These are phyloP conservation scores for Sterna hirundo DNA, from an alignment of 2,113 vertebrate species.

Conservation along the genomic window DNA sequence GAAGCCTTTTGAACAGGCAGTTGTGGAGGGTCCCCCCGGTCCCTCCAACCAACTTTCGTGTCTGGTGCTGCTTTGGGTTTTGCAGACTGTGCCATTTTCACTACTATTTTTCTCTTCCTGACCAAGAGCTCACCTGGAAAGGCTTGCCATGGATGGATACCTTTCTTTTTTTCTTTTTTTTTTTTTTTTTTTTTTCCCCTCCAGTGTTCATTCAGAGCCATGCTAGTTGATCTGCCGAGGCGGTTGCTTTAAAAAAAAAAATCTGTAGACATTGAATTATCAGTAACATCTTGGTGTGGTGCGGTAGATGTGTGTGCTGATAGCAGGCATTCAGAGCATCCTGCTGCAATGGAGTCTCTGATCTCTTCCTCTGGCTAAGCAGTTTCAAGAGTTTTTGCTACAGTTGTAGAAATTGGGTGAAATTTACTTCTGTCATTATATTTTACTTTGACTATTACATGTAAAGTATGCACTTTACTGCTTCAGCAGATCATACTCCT, in stretches of 20 bases:
- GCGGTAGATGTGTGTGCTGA: not conserved
- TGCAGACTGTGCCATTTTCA: not conserved
- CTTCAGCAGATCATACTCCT: not conserved
- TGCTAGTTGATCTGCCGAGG: not conserved
- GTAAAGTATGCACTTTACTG: not conserved
- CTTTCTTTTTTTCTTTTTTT: not conserved
- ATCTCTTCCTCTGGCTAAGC: not conserved
- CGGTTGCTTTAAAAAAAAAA: not conserved
- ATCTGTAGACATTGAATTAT: not conserved
- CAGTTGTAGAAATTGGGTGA: not conserved
- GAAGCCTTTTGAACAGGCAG: not conserved
- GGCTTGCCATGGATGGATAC: not conserved
- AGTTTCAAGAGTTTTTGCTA: not conserved
- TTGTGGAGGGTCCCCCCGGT: not conserved
- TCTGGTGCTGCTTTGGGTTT: rapidly evolving
- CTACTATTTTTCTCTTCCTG: not conserved
- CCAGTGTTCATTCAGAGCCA: not conserved
- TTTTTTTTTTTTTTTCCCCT: not conserved
- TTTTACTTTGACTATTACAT: not conserved
- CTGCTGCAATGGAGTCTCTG: not conserved
- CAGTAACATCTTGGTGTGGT: not conserved
- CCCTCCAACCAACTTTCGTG: not conserved
- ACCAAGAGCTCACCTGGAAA: not conserved
- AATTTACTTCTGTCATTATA: not conserved
- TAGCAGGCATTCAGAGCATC: not conserved